Evolutionary conservation across 2,797 vertebrate genomes (phyloP).

Genomic region (Coracias cyanogaster): DNA sequence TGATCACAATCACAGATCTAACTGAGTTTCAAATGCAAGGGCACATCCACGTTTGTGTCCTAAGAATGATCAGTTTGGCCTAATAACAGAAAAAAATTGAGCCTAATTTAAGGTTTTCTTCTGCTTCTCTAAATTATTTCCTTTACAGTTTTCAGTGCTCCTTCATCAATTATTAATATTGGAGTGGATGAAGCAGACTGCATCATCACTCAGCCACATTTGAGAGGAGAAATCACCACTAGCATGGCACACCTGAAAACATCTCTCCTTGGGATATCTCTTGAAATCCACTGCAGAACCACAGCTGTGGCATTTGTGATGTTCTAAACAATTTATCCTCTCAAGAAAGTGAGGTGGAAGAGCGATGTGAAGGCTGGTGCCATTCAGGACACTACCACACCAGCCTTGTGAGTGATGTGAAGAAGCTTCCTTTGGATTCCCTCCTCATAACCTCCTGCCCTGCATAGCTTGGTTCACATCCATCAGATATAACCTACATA

Average conservation of each 20-base stretch:
- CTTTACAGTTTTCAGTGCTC: not conserved
- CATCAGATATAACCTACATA: not conserved
- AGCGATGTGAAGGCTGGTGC: not conserved
- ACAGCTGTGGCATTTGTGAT: not conserved
- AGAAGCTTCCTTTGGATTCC: not conserved
- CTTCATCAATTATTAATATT: not conserved
- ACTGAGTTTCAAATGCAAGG: not conserved
- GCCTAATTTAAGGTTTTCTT: not conserved
- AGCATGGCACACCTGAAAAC: not conserved
- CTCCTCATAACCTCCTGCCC: not conserved
- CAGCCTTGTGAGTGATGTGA: fast-evolving
- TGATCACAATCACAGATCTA: not conserved
- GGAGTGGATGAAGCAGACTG: not conserved
- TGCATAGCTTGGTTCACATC: not conserved
- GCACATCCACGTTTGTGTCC: not conserved
- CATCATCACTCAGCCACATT: not conserved
- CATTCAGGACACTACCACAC: not conserved
- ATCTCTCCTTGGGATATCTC: not conserved
- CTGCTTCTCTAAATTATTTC: not conserved
- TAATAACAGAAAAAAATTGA: not conserved
- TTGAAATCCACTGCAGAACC: not conserved
- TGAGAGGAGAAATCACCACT: not conserved
- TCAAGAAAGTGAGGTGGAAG: not conserved
- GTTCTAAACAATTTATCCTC: not conserved
- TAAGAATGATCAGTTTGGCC: not conserved